Percentiles rank a stretch among this genome's conserved stretches.
These are phyloP conservation scores for Eilema griseolum DNA, from an alignment of 2,888 invertebrate species.

Conservation along the genomic window DNA sequence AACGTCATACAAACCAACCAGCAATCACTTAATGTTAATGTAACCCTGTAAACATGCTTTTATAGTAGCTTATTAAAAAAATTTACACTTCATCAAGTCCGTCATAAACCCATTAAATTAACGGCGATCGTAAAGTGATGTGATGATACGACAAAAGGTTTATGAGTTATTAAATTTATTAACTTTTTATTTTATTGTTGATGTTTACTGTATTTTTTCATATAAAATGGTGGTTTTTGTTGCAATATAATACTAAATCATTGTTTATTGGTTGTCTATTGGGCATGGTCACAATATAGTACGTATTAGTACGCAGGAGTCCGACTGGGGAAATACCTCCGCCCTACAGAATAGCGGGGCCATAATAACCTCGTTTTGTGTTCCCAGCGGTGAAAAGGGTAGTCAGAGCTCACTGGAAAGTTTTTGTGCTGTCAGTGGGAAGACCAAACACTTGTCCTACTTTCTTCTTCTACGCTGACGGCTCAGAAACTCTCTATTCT, in stretches of 20 bases:
- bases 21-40: not conserved
- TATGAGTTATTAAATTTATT: conserved; percentile 45
- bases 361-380: too few species aligned
- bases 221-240: conserved; percentile 7
- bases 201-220: conserved; percentile 31
- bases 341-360: too few species aligned
- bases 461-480: too few species aligned
- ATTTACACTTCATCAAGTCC: conserved; percentile 43
- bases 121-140: conserved; percentile 38
- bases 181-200: conserved; percentile 34
- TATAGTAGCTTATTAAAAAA: conserved; percentile 35
- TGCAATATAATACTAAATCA: not conserved
- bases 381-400: too few species aligned
- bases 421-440: too few species aligned
- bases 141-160: conserved; percentile 37
- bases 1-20: not conserved
- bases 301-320: too few species aligned
- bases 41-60: conserved; percentile 23
- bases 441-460: too few species aligned
- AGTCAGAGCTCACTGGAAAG: too few species aligned
- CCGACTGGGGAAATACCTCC: too few species aligned
- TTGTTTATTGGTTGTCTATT: not conserved
- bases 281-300: too few species aligned
- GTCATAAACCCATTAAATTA: conserved; percentile 41
- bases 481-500: too few species aligned